Conservation (phyloP, 2,797 vertebrate genomes). For the Linurgus olivaceus region DNA sequence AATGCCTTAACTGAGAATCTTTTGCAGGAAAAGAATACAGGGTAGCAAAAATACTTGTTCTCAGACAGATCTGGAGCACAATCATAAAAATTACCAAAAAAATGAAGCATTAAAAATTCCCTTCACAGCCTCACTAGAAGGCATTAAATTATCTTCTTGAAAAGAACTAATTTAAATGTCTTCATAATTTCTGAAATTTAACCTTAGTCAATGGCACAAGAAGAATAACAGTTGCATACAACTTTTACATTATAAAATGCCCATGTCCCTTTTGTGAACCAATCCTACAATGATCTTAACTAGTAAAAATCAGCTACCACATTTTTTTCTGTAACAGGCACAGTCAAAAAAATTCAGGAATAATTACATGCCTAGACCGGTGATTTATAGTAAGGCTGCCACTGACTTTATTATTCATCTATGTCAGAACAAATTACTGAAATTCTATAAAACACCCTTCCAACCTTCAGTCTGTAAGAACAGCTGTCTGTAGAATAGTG, state of each 20-base stretch:
- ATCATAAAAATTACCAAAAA: background rate
- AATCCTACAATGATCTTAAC: background rate
- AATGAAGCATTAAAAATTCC: background rate
- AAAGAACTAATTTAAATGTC: background rate
- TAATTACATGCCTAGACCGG: background rate
- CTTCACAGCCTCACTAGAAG: background rate
- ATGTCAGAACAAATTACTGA: background rate
- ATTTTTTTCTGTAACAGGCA: background rate
- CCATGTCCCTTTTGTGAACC: background rate
- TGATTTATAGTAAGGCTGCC: background rate
- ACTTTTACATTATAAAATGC: background rate
- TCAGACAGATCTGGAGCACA: background rate
- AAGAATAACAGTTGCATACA: background rate
- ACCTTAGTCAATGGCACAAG: background rate
- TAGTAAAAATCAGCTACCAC: background rate
- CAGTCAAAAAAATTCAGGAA: background rate
- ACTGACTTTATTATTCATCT: background rate
- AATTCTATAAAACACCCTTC: background rate
- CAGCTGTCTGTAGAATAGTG: background rate
- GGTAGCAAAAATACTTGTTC: background rate
- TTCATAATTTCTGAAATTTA: background rate
- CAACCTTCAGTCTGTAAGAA: background rate
- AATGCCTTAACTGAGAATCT: background rate
- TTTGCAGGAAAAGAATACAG: background rate
- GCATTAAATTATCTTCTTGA: background rate